A percentile compares a stretch with the other conserved stretches of the same genome.
Evolutionary conservation across 2,797 vertebrate species (phyloP).

Genomic region (Aphelocoma californica): DNA sequence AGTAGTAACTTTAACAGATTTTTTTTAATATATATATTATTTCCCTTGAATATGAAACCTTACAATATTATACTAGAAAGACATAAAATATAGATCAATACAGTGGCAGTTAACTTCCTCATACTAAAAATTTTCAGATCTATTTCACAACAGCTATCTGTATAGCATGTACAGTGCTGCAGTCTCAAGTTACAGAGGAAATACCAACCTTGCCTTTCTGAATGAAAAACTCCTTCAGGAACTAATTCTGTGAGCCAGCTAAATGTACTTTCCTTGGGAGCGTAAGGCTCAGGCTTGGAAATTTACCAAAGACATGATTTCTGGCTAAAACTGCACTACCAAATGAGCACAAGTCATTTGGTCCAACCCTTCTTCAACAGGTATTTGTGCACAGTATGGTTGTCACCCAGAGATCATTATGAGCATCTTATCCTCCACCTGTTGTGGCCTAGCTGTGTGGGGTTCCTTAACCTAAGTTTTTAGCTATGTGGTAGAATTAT

Average conservation of each 20-base stretch:
- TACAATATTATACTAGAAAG: neutral
- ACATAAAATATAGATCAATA: neutral
- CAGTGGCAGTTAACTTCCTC: neutral
- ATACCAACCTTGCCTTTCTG: neutral
- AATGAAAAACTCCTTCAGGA: neutral
- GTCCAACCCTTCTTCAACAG: neutral
- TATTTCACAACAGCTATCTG: neutral
- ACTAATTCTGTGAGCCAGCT: neutral
- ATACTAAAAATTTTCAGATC: neutral
- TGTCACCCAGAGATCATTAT: neutral
- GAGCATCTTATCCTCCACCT: neutral
- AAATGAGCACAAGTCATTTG: neutral
- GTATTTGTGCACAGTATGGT: rapidly evolving
- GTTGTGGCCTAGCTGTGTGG: neutral
- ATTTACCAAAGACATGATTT: neutral
- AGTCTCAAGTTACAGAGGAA: neutral
- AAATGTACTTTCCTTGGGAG: neutral
- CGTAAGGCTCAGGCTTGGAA: neutral
- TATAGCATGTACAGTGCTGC: neutral
- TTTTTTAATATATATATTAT: neutral
- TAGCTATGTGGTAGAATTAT: neutral
- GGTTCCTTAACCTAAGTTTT: neutral
- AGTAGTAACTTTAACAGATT: neutral
- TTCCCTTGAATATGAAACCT: neutral
- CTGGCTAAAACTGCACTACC: neutral